Evolutionary conservation across 2,888 invertebrate genomes (phyloP).

Genomic region (Apocheima hispidaria): DNA sequence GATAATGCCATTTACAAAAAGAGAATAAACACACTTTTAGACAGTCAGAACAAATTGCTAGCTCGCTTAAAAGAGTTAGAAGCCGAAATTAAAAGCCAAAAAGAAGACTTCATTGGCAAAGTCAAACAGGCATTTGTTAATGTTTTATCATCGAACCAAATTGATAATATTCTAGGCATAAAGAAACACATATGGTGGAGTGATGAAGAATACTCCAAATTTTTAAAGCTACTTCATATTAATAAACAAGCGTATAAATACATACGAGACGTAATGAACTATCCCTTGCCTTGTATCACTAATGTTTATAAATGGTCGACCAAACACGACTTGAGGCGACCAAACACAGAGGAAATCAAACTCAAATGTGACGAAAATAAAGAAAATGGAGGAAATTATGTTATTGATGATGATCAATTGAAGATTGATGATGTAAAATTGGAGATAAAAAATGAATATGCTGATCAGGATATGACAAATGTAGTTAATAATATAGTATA

Average conservation of each 20-base stretch:
- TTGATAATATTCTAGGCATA: slow-evolving; percentile 6
- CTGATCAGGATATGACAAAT: background rate
- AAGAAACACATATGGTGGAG: slow-evolving; percentile 1
- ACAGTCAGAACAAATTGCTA: background rate
- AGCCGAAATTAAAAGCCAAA: background rate
- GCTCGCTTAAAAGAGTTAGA: slow-evolving; percentile 10
- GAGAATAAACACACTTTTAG: background rate
- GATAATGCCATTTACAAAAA: slow-evolving; percentile 18
- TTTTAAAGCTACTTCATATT: background rate
- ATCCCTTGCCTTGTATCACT: slow-evolving; percentile 7
- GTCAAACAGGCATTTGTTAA: slow-evolving; percentile 6
- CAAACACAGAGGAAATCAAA: background rate
- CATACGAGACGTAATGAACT: background rate
- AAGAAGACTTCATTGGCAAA: background rate
- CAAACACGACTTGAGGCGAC: background rate
- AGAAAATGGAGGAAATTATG: background rate
- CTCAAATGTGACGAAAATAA: background rate
- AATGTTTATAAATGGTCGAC: background rate
- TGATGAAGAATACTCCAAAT: slow-evolving; percentile 3
- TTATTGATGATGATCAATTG: background rate
- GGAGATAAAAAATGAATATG: background rate
- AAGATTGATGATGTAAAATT: background rate
- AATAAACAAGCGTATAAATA: slow-evolving; percentile 11
- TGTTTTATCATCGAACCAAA: slow-evolving; percentile 7
- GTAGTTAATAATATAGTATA: no score